Percentiles rank a stretch among this genome's conserved stretches.
Conservation (phyloP, 2,888 invertebrate species). For the Aspidiotus destructor region DNA sequence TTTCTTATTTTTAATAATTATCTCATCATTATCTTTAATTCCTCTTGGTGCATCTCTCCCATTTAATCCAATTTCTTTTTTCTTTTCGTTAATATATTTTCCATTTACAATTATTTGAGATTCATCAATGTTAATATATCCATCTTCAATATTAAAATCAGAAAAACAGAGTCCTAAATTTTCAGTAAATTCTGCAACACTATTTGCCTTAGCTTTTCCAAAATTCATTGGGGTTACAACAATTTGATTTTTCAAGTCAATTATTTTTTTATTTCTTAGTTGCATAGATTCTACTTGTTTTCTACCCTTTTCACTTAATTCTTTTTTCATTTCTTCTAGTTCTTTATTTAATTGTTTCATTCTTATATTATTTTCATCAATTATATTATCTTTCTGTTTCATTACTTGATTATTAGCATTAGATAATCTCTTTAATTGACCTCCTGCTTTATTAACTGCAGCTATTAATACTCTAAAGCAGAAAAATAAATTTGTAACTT, state of each 20-base stretch:
- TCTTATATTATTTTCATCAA: neutral
- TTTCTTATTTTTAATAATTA: too few relatives aligned
- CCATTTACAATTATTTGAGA: constrained; percentile 4
- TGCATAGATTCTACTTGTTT: constrained; percentile 4
- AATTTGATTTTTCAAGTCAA: constrained; percentile 4
- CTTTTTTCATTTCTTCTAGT: constrained; percentile 4
- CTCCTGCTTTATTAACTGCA: constrained; percentile 4
- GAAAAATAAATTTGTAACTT: constrained; percentile 1
- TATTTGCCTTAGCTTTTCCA: constrained; percentile 1
- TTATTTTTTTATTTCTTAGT: constrained; percentile 1
- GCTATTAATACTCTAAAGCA: constrained; percentile 4
- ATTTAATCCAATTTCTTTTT: constrained; percentile 4
- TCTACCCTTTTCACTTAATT: constrained; percentile 1
- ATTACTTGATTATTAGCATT: neutral
- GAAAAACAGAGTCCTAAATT: neutral
- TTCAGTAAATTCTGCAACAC: constrained; percentile 4
- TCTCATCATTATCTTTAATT: too few relatives aligned
- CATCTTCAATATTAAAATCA: constrained; percentile 4
- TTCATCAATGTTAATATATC: constrained; percentile 2
- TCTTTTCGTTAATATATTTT: constrained; percentile 1
- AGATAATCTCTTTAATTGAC: constrained; percentile 4
- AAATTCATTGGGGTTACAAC: constrained; percentile 4
- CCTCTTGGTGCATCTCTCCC: neutral
- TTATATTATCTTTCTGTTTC: neutral
- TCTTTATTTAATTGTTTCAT: constrained; percentile 4